phyloP scores from a whole-genome alignment of 1,140 invertebrate species.

The Zaprionus ghesquierei region DNA sequence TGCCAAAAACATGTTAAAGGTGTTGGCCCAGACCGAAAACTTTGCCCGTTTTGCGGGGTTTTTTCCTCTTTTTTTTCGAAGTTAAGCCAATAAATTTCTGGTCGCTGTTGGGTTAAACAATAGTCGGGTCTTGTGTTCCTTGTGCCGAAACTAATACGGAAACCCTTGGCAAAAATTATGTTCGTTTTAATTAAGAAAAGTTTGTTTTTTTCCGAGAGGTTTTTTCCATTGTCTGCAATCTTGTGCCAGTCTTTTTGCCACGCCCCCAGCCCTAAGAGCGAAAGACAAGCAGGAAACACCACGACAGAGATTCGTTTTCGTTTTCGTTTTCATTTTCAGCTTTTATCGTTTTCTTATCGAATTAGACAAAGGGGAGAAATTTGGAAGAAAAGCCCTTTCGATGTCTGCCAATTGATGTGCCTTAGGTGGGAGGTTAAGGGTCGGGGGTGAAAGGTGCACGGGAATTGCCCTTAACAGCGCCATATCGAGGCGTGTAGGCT shows the following conservation, averaged over 20 bases:
- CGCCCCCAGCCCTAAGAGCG: slow-evolving; percentile 27
- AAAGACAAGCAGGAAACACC: slow-evolving; percentile 18
- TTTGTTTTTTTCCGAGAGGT: slow-evolving; percentile 34
- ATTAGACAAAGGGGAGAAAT: slow-evolving; percentile 72
- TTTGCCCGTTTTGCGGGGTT: slow-evolving; percentile 26
- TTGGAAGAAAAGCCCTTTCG: slow-evolving; percentile 34
- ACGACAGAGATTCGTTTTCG: slow-evolving; percentile 27
- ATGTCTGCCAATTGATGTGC: slow-evolving; percentile 8
- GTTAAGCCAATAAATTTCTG: slow-evolving; percentile 69
- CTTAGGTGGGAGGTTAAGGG: neutral
- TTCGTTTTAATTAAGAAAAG: slow-evolving; percentile 64
- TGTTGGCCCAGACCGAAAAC: slow-evolving; percentile 63
- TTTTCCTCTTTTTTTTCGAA: slow-evolving; percentile 33
- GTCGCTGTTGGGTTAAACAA: slow-evolving; percentile 58
- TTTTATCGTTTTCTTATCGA: slow-evolving; percentile 58
- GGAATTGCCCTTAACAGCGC: slow-evolving; percentile 48
- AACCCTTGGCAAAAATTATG: slow-evolving; percentile 58
- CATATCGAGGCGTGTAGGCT: slow-evolving; percentile 36
- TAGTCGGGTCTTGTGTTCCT: slow-evolving; percentile 1
- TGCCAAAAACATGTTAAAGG: slow-evolving; percentile 74
- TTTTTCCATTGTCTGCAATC: slow-evolving; percentile 17
- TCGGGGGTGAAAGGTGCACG: slow-evolving; percentile 64
- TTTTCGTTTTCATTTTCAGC: slow-evolving; percentile 33
- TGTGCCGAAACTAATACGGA: slow-evolving; percentile 16
- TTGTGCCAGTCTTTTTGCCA: slow-evolving; percentile 30